Evolutionary conservation across 53 echinoderm and acorn worm species (phyloP).

Genomic region (Mesocentrotus franciscanus): DNA sequence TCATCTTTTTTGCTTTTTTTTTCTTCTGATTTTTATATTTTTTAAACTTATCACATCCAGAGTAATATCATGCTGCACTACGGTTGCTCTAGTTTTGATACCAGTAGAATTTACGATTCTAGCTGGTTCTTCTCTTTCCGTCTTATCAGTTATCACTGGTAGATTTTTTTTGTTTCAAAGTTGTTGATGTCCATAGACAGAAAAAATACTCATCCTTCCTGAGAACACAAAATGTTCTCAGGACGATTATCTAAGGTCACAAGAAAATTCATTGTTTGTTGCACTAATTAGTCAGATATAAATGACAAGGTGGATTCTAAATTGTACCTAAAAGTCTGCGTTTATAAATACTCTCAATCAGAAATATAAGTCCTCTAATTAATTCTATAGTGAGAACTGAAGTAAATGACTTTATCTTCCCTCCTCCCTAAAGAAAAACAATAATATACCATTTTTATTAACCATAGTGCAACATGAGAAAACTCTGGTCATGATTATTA

Average conservation of each 20-base stretch:
- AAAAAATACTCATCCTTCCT: too few species aligned
- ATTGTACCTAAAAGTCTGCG: background rate
- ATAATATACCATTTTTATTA: background rate
- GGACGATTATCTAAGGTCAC: background rate
- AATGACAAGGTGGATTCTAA: too few species aligned
- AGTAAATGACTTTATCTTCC: background rate
- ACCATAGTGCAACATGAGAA: conserved; percentile 23
- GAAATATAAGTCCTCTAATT: background rate
- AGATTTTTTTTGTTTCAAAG: background rate
- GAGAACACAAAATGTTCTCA: background rate
- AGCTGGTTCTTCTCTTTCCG: too few species aligned
- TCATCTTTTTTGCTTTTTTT: background rate
- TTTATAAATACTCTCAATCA: background rate
- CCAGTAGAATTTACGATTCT: too few species aligned
- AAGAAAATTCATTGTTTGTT: too few species aligned
- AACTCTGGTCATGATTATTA: conserved; percentile 3
- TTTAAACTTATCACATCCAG: background rate
- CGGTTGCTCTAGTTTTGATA: background rate
- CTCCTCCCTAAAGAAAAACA: background rate
- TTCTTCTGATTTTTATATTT: background rate
- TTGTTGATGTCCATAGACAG: background rate
- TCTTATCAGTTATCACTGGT: too few species aligned
- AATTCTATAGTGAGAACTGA: background rate
- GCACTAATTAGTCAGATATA: too few species aligned
- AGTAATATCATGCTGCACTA: conserved; percentile 10